These are phyloP conservation scores for Strongylocentrotus purpuratus DNA, from an alignment of 35 echinoderm and acorn worm species.

Conservation along the genomic window DNA sequence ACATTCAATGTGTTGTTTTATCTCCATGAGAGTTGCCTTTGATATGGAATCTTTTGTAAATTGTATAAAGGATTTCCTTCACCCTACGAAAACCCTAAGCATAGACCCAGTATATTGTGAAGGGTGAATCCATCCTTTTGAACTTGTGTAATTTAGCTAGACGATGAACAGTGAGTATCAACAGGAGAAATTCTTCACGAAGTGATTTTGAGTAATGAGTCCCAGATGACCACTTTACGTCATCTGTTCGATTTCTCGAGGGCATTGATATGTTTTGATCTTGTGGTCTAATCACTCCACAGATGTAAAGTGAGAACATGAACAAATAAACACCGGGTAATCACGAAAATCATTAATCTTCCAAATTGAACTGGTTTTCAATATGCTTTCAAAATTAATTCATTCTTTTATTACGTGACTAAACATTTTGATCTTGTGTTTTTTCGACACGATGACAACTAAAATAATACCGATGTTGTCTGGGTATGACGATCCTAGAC, in stretches of 20 bases:
- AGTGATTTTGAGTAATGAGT: neutral
- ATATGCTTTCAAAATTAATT: neutral
- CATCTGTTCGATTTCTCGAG: neutral
- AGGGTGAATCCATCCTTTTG: neutral
- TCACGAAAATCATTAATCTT: neutral
- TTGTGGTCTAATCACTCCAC: neutral
- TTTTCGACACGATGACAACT: no score
- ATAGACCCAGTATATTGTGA: neutral
- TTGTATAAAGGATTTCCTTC: neutral
- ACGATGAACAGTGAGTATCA: neutral
- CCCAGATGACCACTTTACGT: neutral
- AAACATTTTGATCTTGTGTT: neutral
- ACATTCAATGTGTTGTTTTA: no score
- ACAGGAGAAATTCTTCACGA: neutral
- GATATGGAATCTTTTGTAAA: neutral
- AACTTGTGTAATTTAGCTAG: neutral
- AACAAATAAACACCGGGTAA: neutral
- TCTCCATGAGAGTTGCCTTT: neutral
- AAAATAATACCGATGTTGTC: no score
- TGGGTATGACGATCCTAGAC: no score
- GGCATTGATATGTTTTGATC: neutral
- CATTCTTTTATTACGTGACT: neutral
- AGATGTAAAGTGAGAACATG: neutral
- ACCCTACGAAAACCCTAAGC: neutral
- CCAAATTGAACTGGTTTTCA: slow-evolving; percentile 1